Percentiles rank a stretch among this genome's conserved stretches.
Conservation (phyloP, 2,113 vertebrate genomes). For the Hyperopisus bebe region DNA sequence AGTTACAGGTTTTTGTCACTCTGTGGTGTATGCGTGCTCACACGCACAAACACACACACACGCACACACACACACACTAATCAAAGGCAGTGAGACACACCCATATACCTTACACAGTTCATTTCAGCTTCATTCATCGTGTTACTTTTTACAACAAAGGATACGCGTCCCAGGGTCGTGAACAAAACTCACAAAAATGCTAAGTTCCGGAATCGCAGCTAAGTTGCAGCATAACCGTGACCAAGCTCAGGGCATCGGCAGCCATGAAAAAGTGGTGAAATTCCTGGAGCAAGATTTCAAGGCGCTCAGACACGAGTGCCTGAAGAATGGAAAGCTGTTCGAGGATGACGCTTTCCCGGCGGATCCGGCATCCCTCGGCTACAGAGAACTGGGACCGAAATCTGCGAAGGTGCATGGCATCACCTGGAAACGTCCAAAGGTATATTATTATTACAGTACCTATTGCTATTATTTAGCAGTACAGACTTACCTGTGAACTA, state of each 20-base stretch:
- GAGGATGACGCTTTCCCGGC: slow-evolving; percentile 49
- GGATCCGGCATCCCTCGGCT: slow-evolving; percentile 39
- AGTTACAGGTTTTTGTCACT: neutral
- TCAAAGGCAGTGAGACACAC: neutral
- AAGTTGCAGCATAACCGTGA: neutral
- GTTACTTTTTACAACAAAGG: neutral
- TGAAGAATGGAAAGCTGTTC: slow-evolving; percentile 44
- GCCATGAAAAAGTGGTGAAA: neutral
- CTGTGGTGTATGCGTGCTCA: neutral
- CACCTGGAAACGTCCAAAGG: slow-evolving; percentile 39
- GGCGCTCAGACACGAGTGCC: slow-evolving; percentile 41
- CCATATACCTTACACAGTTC: neutral
- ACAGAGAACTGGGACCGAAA: slow-evolving; percentile 48
- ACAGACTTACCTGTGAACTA: neutral
- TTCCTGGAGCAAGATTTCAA: neutral
- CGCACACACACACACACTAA: neutral
- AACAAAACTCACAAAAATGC: neutral
- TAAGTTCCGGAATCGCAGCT: neutral
- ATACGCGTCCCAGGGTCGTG: neutral
- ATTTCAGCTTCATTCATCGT: neutral
- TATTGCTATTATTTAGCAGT: neutral
- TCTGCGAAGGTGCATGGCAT: slow-evolving; percentile 51
- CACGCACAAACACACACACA: no score
- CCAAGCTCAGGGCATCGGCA: neutral
- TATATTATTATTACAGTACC: slow-evolving; percentile 2